phyloP scores from a whole-genome alignment of 2,113 vertebrate species.

The Burhinus oedicnemus region DNA sequence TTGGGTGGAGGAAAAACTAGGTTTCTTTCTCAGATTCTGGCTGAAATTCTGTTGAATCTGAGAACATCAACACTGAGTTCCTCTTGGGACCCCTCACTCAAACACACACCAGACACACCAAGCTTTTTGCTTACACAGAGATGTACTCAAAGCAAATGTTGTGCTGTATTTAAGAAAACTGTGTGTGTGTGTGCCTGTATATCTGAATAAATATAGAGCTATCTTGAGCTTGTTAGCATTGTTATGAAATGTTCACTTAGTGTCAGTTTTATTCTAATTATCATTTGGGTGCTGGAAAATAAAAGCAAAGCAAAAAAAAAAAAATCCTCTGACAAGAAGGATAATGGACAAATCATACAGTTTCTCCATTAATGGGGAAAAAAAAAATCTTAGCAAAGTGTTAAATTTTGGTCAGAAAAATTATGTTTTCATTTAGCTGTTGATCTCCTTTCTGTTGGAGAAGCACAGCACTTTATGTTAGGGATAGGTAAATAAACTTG shows the following conservation, averaged over 20 bases:
- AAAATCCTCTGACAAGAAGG: conserved; percentile 23
- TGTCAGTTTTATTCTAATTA: conserved; percentile 33
- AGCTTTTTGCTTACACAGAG: conserved; percentile 42
- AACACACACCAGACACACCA: not conserved
- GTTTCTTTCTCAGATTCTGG: not conserved
- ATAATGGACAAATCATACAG: not conserved
- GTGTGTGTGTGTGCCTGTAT: not conserved
- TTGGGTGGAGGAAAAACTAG: not conserved
- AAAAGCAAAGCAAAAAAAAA: conserved; percentile 44
- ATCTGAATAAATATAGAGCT: conserved; percentile 21
- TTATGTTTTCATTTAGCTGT: conserved; percentile 29
- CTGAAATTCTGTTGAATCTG: not conserved
- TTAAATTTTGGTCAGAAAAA: conserved; percentile 31
- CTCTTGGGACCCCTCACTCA: not conserved
- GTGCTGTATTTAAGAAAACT: conserved; percentile 40
- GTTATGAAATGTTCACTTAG: conserved; percentile 36
- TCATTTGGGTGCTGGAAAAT: conserved; percentile 48
- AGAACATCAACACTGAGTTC: not conserved
- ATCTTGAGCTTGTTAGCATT: conserved; percentile 49
- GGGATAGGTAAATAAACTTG: conserved; percentile 49
- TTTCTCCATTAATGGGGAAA: conserved; percentile 21
- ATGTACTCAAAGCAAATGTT: conserved; percentile 41
- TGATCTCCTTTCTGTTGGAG: not conserved
- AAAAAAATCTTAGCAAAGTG: not conserved
- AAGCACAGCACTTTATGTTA: conserved; percentile 34